These are phyloP conservation scores for Riptortus pedestris DNA, from an alignment of 1,140 invertebrate species.

Conservation along the genomic window DNA sequence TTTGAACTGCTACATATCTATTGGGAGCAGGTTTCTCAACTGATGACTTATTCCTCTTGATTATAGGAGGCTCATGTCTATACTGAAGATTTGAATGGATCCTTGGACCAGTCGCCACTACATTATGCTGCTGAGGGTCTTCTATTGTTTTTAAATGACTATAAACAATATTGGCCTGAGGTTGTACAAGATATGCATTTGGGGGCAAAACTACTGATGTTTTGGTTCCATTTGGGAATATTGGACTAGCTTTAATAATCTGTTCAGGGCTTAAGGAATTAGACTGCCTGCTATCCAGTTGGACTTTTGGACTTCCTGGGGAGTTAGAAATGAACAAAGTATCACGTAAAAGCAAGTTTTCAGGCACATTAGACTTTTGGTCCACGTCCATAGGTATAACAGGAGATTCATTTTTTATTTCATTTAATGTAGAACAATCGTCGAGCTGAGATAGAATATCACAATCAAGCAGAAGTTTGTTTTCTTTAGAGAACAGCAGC, in stretches of 20 bases:
- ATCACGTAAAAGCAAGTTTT: slow-evolving; percentile 2
- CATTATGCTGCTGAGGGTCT: not conserved
- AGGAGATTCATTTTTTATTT: slow-evolving; percentile 17
- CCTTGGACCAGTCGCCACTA: not conserved
- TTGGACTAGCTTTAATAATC: not conserved
- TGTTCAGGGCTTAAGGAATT: not conserved
- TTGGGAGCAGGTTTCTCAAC: slow-evolving; percentile 12
- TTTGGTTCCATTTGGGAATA: not conserved
- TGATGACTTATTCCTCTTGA: slow-evolving; percentile 19
- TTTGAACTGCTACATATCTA: slow-evolving; percentile 30
- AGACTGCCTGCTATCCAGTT: too few species aligned
- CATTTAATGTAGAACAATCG: slow-evolving; percentile 15
- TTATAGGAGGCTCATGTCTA: not conserved
- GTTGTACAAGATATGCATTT: slow-evolving; percentile 23
- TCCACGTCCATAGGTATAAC: slow-evolving; percentile 5
- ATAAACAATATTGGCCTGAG: slow-evolving; percentile 24
- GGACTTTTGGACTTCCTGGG: not conserved
- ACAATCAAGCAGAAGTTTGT: slow-evolving; percentile 28
- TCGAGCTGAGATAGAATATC: slow-evolving; percentile 26
- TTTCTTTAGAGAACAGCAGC: slow-evolving; percentile 29
- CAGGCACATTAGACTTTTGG: not conserved
- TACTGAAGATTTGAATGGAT: not conserved
- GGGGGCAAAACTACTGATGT: slow-evolving; percentile 17
- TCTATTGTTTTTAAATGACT: slow-evolving; percentile 20
- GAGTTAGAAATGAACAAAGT: not conserved